Base-by-base conservation (phyloP, 2,113 vertebrate species). In the Aspiorhynchus laticeps region DNA sequence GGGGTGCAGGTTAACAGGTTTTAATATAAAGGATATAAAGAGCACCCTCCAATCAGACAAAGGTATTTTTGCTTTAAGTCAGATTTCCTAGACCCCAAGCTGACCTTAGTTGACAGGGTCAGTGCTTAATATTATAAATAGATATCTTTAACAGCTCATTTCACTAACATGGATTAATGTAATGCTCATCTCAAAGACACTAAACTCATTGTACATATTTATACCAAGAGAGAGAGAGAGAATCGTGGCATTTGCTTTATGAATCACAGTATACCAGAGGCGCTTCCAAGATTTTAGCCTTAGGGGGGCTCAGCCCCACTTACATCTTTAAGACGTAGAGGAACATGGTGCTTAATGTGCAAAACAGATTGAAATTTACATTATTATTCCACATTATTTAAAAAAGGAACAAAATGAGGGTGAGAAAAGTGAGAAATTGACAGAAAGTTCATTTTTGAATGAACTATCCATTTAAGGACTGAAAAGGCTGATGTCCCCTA, bases 211-310 rank as follows among this genome's bases (percentile, higher is more conserved):
- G 46, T 51, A 74, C 46, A 84, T 73, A 74, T 84, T 73, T 74
- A 84, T 26, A 73, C 46, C 1, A 0, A 38, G 67, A 71, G 67
- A 46, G 73, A 75, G n/a, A n/a, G 21, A 51, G 17, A 80, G 43
- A 80, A 59, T 80, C 33, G 61, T 17, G 53, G 51, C 78, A 61
- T 59, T 80, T 80, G 78, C 78, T 80, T 56, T 80, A 33, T 59
- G 78, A 80, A 80, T 80, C 53, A 80, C 36, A 53, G 31, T 80
- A 9, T 80, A 80, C 21, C 53, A 26, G 21, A 33, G 48, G 33
- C 53, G 5, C 28, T 80, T 38, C 5, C 33, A 61, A 53, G 53
- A 80, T 14, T 56, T 61, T 12, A 61, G 53, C 53, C 33, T 24
- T 12, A 61, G 78, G 33, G 51, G 11, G 11, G 21, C 24, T 33